A percentile compares a stretch with the other conserved stretches of the same genome.
Conservation (phyloP, 2,888 invertebrate genomes). For the Trissolcus japonicus region DNA sequence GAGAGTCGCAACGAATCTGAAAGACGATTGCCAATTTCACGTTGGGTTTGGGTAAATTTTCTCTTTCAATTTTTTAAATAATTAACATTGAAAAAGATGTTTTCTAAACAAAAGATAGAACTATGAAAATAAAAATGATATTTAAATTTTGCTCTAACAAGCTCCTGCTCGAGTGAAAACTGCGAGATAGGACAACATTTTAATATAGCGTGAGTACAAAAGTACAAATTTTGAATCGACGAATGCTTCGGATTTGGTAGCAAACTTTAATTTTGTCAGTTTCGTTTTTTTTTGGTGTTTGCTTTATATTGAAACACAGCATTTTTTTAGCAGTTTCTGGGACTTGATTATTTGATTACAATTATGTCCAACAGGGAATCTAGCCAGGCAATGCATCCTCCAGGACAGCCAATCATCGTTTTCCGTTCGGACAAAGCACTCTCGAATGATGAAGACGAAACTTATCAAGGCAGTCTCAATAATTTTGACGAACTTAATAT, state of each 20-base stretch:
- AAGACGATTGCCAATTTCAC: conserved; percentile 97
- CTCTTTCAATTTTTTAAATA: not conserved
- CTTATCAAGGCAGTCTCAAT: conserved; percentile 84
- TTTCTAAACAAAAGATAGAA: too few species aligned
- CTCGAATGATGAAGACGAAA: conserved; percentile 89
- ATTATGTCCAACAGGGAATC: conserved; percentile 77
- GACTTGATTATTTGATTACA: not conserved
- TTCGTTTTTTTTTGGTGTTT: not conserved
- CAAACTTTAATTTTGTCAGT: too few species aligned
- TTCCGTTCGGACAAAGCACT: conserved; percentile 88
- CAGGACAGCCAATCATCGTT: conserved; percentile 87
- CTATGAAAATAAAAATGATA: conserved; percentile 6
- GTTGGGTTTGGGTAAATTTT: conserved; percentile 88
- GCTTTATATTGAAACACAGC: too few species aligned
- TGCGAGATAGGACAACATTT: conserved; percentile 73
- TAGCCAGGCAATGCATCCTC: conserved; percentile 89
- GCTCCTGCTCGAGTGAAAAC: conserved; percentile 72
- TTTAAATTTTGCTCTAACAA: conserved; percentile 66
- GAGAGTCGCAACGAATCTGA: conserved; percentile 89
- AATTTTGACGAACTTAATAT: conserved; percentile 90
- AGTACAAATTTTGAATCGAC: conserved; percentile 6
- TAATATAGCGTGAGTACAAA: conserved; percentile 70
- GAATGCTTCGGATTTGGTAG: not conserved
- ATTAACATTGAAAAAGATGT: not conserved
- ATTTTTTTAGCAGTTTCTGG: too few species aligned